Evolutionary conservation across 1,140 invertebrate species (phyloP), one percentile per base, ranked within the genome.

Genomic region (Chelonus insularis): DNA sequence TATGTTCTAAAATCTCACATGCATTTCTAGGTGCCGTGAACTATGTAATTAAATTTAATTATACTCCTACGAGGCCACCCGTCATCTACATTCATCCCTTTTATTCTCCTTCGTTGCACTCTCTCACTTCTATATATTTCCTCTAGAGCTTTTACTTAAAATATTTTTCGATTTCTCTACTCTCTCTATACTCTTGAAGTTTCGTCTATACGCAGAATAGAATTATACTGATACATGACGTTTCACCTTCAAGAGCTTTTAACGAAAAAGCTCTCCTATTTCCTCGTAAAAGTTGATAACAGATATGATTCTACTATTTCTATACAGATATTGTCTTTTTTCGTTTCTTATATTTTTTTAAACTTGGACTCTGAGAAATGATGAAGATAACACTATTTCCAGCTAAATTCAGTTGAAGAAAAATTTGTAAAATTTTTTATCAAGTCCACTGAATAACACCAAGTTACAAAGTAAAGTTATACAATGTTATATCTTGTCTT

Each of bases 31-130:
- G 67, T 66, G 62, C 68, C 64, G 59, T 37, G 63, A 68, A 69
- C 60, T 63, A 62, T 62, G 71, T 72, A 72, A 71, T 72, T 72
- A 70, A 65, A 70, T 72, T 72, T 72, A 72, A 72, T 72, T 72
- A 66, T 70, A 72, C 70, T 69, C 66, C 67, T 58, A 66, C 57
- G 36, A 56, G 54, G 64, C 57, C 57, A 64, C 58, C 36, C 65
- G 65, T 69, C 70, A 70, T 72, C 67, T 66, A 65, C 66, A 69
- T 69, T 60, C 58, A 48, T 54, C 41, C 50, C 37, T 60, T 32
- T 60, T 29, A 60, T 43, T 60, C 58, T 60, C 50, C 58, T 60
- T 52, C 36, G 23, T 36, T 60, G 36, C 51, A 37, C 48, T 50
- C 34, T 54, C 43, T 32, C 41, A 45, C 16, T 48, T 43, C 6